Percentiles rank a stretch among this genome's conserved stretches.
Evolutionary conservation across 2,113 vertebrate species (phyloP).

Genomic region (Neomonachus schauinslandi): DNA sequence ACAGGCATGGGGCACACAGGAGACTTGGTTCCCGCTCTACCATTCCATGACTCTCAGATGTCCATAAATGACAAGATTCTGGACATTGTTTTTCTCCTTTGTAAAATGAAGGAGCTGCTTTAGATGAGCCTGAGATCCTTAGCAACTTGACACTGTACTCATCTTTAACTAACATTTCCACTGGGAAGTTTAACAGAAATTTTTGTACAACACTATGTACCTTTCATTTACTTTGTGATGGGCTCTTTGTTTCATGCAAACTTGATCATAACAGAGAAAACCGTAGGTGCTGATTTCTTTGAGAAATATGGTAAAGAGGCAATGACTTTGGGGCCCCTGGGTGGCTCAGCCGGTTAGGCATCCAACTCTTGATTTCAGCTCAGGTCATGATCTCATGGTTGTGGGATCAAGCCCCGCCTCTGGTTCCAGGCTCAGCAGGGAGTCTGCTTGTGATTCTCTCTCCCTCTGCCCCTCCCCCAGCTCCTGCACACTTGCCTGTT

Average conservation of each 20-base stretch:
- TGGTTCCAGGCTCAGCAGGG: no score
- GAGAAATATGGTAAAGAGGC: neutral
- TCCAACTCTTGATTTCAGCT: neutral
- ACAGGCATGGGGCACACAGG: neutral
- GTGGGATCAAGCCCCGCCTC: no score
- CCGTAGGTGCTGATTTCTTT: neutral
- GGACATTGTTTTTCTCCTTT: neutral
- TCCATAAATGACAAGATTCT: neutral
- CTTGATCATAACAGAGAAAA: neutral
- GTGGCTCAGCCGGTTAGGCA: neutral
- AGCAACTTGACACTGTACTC: neutral
- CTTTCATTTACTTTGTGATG: neutral
- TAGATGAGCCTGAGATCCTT: neutral
- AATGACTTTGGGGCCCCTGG: neutral
- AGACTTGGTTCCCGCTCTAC: neutral
- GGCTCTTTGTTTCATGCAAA: neutral
- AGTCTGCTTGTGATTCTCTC: no score
- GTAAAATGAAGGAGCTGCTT: neutral
- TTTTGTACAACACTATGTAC: neutral
- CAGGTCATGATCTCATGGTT: no score
- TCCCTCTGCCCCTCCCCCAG: neutral
- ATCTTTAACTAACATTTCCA: neutral
- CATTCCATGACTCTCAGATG: neutral
- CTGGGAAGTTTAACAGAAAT: neutral
- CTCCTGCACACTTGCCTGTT: neutral